These are phyloP conservation scores for Misgurnus mizolepis DNA, from an alignment of 2,113 vertebrate genomes.

Conservation along the genomic window DNA sequence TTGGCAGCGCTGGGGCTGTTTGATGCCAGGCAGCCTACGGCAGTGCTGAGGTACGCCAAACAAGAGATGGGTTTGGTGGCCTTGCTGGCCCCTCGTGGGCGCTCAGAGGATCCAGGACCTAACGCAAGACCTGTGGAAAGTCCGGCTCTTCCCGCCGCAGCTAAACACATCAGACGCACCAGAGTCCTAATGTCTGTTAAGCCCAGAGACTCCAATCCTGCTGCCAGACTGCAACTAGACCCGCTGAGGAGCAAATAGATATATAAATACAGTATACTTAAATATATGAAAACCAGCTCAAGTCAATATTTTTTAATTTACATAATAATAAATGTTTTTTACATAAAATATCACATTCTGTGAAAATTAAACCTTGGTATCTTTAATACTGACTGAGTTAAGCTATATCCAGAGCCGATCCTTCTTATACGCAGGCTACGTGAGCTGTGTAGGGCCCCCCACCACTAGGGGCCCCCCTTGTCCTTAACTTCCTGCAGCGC, in stretches of 20 bases:
- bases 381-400: too few species aligned
- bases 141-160: conserved; percentile 91
- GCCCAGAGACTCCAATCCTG: conserved; percentile 94
- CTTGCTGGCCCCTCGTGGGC: conserved; percentile 84
- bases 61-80: conserved; percentile 95
- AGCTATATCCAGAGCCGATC: too few species aligned
- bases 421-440: too few species aligned
- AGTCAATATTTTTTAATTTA: too few species aligned
- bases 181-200: conserved; percentile 94
- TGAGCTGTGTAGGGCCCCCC: too few species aligned
- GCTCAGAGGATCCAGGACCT: conserved; percentile 69
- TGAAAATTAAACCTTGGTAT: too few species aligned
- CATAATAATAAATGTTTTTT: too few species aligned
- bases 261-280: neutral
- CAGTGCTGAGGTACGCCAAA: conserved; percentile 94
- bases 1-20: conserved; percentile 94
- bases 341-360: too few species aligned
- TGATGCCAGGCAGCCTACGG: conserved; percentile 94
- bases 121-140: conserved; percentile 84
- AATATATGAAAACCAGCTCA: neutral
- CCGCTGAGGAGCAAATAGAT: conserved; percentile 72
- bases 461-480: too few species aligned
- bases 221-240: conserved; percentile 97
- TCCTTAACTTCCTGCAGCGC: too few species aligned
- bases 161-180: conserved; percentile 95